Evolutionary conservation across 2,797 vertebrate species (phyloP).

Genomic region (Alca torda): DNA sequence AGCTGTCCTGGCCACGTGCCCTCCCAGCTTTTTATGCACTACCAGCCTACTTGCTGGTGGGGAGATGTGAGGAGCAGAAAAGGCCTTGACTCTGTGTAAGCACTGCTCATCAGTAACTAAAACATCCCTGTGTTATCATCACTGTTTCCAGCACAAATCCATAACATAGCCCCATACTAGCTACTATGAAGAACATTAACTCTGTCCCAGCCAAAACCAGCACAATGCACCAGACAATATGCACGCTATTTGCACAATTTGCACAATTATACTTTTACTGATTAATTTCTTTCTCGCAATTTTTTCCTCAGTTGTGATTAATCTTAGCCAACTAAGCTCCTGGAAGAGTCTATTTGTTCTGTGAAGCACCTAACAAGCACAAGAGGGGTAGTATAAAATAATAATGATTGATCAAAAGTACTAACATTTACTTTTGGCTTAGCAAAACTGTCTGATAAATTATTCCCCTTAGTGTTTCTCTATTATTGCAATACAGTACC

Average conservation of each 20-base stretch:
- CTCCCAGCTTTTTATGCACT: background rate
- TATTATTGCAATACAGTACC: slow-evolving; percentile 56
- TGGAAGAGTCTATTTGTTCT: background rate
- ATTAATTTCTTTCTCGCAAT: background rate
- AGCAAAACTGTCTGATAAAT: slow-evolving; percentile 62
- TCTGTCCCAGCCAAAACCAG: background rate
- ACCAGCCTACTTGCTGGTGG: background rate
- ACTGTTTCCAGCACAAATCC: background rate
- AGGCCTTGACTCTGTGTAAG: background rate
- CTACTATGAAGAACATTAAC: background rate
- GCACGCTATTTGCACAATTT: too few species aligned
- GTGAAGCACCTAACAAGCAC: slow-evolving; percentile 10
- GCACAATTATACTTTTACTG: background rate
- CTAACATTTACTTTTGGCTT: slow-evolving; percentile 60
- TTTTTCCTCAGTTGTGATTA: background rate
- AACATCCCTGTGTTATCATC: background rate
- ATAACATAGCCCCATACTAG: background rate
- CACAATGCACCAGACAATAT: background rate
- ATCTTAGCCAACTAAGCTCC: background rate
- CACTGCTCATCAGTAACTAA: background rate
- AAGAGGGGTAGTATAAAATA: slow-evolving; percentile 18
- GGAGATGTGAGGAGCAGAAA: background rate
- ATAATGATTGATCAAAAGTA: slow-evolving; percentile 50
- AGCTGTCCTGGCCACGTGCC: background rate
- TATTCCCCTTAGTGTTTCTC: slow-evolving; percentile 58